These are phyloP conservation scores for Lutjanus erythropterus DNA, from an alignment of 2,113 vertebrate genomes.

Conservation along the genomic window DNA sequence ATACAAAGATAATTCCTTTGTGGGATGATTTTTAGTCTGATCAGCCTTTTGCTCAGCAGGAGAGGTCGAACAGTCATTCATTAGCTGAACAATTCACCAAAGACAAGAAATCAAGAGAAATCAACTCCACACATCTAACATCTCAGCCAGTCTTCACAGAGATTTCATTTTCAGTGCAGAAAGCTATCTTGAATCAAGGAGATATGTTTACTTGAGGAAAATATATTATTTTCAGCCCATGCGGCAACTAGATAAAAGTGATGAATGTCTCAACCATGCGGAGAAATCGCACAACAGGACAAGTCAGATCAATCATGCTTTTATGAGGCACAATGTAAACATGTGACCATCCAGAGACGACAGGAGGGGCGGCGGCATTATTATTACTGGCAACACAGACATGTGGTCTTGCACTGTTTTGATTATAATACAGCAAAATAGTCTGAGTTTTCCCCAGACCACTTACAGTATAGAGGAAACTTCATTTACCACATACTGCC, in stretches of 20 bases:
- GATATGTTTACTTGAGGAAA: too few relatives aligned
- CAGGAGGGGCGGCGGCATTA: not conserved
- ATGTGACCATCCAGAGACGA: not conserved
- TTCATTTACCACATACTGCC: constrained; percentile 54
- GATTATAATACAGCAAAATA: constrained; percentile 11
- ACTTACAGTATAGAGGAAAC: constrained; percentile 31
- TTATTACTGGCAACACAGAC: not conserved
- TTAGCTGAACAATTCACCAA: not conserved
- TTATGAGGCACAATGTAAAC: not conserved
- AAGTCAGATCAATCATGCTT: constrained; percentile 3
- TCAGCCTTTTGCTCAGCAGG: not conserved
- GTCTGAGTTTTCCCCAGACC: not conserved
- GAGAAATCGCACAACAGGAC: constrained; percentile 1
- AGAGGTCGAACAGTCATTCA: not conserved
- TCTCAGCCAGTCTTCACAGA: not conserved
- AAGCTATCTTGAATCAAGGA: constrained; percentile 8
- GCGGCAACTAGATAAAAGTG: constrained; percentile 1
- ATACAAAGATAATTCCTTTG: not conserved
- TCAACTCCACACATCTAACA: not conserved
- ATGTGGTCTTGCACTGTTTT: not conserved
- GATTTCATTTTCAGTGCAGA: constrained; percentile 15
- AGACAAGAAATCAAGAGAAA: not conserved
- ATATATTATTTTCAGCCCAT: not conserved
- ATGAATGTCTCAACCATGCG: constrained; percentile 10
- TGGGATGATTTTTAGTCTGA: not conserved